Conservation (phyloP, 2,888 invertebrate species). For the Oeneis ivallda region DNA sequence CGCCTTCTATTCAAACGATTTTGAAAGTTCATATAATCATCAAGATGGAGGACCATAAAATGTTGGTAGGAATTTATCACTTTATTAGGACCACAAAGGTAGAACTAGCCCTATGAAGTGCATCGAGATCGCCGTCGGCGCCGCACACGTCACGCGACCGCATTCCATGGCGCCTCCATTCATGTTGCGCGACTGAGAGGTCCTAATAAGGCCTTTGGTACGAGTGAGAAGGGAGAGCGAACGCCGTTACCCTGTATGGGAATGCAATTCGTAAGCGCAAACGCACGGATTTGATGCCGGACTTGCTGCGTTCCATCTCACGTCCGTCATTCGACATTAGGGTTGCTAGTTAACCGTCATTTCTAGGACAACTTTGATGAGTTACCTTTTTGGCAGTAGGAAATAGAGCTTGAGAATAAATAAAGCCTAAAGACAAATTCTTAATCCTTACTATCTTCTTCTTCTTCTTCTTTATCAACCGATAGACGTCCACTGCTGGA, state of each 20-base stretch:
- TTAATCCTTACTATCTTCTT: no score
- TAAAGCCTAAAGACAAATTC: no score
- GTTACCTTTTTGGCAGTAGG: not conserved
- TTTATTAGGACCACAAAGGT: slow-evolving; percentile 46
- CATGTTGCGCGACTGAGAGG: slow-evolving; percentile 73
- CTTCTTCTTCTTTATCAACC: no score
- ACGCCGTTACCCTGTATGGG: slow-evolving; percentile 76
- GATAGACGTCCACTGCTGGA: no score
- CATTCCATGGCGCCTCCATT: slow-evolving; percentile 82
- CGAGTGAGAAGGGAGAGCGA: slow-evolving; percentile 66
- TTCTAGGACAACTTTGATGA: slow-evolving; percentile 13
- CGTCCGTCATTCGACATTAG: slow-evolving; percentile 49
- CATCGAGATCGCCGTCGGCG: slow-evolving; percentile 81
- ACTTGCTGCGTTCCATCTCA: slow-evolving; percentile 63
- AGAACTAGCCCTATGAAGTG: slow-evolving; percentile 72
- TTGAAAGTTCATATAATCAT: slow-evolving; percentile 14
- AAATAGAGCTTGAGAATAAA: no score
- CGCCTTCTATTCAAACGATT: not conserved
- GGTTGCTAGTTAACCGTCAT: slow-evolving; percentile 14
- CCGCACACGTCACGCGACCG: slow-evolving; percentile 83
- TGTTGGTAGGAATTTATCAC: slow-evolving; percentile 24
- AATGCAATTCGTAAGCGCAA: slow-evolving; percentile 78
- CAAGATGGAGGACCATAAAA: slow-evolving; percentile 21
- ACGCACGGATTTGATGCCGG: slow-evolving; percentile 70
- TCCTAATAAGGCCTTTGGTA: slow-evolving; percentile 57